phyloP scores from a whole-genome alignment of 2,113 vertebrate species.

The Xiphias gladius region DNA sequence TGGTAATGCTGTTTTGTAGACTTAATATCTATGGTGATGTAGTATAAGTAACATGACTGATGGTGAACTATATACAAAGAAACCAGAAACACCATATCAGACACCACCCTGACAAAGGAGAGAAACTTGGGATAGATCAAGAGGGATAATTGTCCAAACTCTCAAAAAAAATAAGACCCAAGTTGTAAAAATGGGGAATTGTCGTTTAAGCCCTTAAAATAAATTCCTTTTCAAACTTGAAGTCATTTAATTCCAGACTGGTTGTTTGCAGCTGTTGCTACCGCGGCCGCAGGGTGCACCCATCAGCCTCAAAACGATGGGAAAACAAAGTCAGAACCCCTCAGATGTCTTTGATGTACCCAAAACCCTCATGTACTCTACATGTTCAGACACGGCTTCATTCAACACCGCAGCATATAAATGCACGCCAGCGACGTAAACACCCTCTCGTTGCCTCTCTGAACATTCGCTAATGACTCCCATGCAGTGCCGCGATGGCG shows the following conservation, averaged over 20 bases:
- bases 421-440: constrained; percentile 36
- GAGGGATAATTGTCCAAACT: not conserved
- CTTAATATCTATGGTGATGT: no score
- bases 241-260: not conserved
- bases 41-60: no score
- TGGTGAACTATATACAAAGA: no score
- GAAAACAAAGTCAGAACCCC: constrained; percentile 1
- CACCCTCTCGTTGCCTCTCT: constrained; percentile 24
- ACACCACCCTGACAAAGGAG: no score
- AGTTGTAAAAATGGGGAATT: not conserved
- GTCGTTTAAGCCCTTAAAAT: not conserved
- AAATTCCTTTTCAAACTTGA: not conserved
- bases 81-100: no score
- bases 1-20: no score
- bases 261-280: constrained; percentile 35
- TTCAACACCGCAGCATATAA: not conserved
- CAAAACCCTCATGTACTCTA: constrained; percentile 27
- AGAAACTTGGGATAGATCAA: no score
- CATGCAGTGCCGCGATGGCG: constrained; percentile 30
- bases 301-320: not conserved
- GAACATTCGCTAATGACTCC: constrained; percentile 52
- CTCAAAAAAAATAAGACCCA: no score
- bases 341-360: constrained; percentile 39
- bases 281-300: not conserved
- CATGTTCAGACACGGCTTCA: constrained; percentile 41